phyloP scores from a whole-genome alignment of 2,888 invertebrate species.

The Drosophila cyrtoloma region DNA sequence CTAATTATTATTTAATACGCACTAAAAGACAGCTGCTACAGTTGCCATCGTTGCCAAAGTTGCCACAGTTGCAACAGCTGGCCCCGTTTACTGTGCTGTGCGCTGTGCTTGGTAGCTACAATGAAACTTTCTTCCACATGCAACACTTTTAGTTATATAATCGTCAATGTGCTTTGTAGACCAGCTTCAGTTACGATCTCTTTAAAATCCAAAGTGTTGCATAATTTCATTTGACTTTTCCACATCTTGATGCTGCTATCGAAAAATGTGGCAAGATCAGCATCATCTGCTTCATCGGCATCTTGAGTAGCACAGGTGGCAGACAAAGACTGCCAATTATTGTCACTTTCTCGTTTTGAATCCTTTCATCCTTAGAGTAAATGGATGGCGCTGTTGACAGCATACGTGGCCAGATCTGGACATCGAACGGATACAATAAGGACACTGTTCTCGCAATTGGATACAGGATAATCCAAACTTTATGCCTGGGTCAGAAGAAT shows the following conservation, averaged over 20 bases:
- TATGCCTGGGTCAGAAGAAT: neutral
- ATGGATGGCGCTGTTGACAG: neutral
- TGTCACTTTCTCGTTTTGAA: neutral
- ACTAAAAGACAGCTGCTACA: constrained; percentile 1
- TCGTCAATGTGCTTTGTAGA: neutral
- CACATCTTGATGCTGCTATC: neutral
- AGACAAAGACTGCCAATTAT: too few relatives aligned
- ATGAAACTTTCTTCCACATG: neutral
- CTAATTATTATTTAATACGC: constrained; percentile 35
- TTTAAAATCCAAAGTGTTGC: neutral
- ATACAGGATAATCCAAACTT: too few relatives aligned
- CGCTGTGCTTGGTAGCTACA: neutral
- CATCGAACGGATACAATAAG: neutral
- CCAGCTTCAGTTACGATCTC: neutral
- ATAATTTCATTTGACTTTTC: neutral
- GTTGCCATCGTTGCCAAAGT: neutral
- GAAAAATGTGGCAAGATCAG: neutral
- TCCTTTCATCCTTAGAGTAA: neutral
- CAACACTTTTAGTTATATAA: neutral
- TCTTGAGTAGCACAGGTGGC: neutral
- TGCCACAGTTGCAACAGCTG: neutral
- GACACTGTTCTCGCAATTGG: neutral
- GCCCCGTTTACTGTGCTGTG: neutral
- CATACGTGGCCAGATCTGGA: neutral
- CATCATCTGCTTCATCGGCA: neutral